Evolutionary conservation across 2,888 invertebrate species (phyloP).

Genomic region (Temnothorax unifasciatus): DNA sequence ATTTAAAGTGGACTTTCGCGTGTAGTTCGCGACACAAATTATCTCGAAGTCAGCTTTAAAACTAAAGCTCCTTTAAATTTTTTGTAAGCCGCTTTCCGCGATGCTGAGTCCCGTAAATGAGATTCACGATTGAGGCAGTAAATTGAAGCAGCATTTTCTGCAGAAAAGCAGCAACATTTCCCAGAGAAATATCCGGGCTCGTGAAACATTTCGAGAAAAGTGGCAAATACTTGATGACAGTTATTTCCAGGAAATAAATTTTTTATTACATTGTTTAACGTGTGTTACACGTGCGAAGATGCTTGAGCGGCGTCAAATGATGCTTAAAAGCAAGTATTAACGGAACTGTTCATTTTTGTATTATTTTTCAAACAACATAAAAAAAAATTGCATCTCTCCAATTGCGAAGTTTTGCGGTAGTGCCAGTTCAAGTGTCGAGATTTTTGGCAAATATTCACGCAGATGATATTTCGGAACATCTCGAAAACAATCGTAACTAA

Average conservation of each 20-base stretch:
- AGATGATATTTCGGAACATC: neutral
- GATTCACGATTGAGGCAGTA: slow-evolving; percentile 57
- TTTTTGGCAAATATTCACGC: neutral
- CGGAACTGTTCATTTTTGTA: neutral
- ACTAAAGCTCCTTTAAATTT: slow-evolving; percentile 59
- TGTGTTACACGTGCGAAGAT: neutral
- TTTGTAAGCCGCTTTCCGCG: slow-evolving; percentile 58
- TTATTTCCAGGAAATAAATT: slow-evolving; percentile 25
- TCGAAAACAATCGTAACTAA: slow-evolving; percentile 1
- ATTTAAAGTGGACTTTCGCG: slow-evolving; percentile 58
- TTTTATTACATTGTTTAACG: neutral
- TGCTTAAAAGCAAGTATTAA: neutral
- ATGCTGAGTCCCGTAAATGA: slow-evolving; percentile 57
- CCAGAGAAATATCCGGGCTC: slow-evolving; percentile 20
- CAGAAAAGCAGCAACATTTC: slow-evolving; percentile 44
- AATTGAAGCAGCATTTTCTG: slow-evolving; percentile 55
- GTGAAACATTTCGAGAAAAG: slow-evolving; percentile 38
- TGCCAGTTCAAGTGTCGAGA: neutral
- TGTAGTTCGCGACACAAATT: slow-evolving; percentile 58
- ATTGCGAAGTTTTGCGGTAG: neutral
- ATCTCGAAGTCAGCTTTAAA: slow-evolving; percentile 59
- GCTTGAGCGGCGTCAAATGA: neutral
- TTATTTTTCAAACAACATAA: neutral
- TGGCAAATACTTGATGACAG: slow-evolving; percentile 37
- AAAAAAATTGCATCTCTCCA: neutral